A percentile compares a stretch with the other conserved stretches of the same genome.
phyloP scores from a whole-genome alignment of 2,888 invertebrate species.

The Tridacna crocea region DNA sequence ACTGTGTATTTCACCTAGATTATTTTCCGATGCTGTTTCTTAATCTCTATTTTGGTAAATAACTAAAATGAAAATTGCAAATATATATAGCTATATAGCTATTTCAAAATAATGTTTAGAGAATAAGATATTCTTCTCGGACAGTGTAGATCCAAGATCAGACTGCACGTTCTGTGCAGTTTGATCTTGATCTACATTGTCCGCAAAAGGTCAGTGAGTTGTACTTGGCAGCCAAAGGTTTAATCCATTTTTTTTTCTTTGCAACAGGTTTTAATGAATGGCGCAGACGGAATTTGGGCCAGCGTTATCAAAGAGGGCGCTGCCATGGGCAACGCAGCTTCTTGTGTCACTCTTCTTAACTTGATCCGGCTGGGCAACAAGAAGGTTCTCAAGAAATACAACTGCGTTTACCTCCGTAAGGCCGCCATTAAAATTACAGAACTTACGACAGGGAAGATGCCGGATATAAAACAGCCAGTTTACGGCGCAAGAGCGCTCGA shows the following conservation, averaged over 20 bases:
- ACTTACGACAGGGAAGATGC: slow-evolving; percentile 32
- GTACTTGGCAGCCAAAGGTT: no score
- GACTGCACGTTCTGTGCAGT: no score
- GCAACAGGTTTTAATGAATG: slow-evolving; percentile 19
- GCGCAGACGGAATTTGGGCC: slow-evolving; percentile 41
- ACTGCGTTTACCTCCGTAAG: slow-evolving; percentile 38
- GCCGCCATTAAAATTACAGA: slow-evolving; percentile 40
- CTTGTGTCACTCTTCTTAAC: slow-evolving; percentile 37
- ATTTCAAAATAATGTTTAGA: neutral
- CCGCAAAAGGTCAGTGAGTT: no score
- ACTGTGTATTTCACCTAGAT: no score
- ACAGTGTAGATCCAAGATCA: no score
- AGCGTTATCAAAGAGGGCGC: slow-evolving; percentile 40
- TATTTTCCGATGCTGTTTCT: no score
- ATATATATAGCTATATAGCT: neutral
- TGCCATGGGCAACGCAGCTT: slow-evolving; percentile 34
- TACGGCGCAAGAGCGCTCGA: slow-evolving; percentile 40
- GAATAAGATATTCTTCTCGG: neutral
- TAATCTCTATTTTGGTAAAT: no score
- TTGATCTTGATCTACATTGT: no score
- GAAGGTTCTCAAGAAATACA: slow-evolving; percentile 40
- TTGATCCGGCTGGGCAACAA: slow-evolving; percentile 39
- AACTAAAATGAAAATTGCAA: neutral
- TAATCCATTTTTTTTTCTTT: neutral
- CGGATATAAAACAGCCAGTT: slow-evolving; percentile 27